Evolutionary conservation across 2,113 vertebrate species (phyloP), one percentile per base, ranked within the genome.

Genomic region (Oryzias curvinotus): DNA sequence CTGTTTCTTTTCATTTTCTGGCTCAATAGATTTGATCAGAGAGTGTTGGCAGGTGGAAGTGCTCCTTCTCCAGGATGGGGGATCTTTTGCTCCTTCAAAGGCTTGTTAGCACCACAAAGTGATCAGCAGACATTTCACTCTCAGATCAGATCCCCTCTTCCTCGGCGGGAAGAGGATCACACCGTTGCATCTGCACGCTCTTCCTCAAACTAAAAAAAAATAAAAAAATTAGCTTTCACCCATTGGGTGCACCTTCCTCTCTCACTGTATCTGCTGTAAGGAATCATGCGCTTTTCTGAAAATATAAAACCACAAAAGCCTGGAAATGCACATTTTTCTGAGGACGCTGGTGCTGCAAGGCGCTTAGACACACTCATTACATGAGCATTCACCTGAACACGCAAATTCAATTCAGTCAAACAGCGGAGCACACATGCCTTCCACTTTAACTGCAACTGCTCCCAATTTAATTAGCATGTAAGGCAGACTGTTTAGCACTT

Each of bases 361-460:
- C 8, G 14, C 69, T 61, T 65, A 68, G 62, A 74, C 71, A 57
- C 74, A 79, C 67, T 60, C 73, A 78, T 80, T 68, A 77, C 70
- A 57, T 28, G 75, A 71, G 69, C 45, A 36, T 51, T 76, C 71
- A 69, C 30, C 66, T 61, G n/a, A 68, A 43, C 78, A 12, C 83
- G 75, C 44, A 80, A 78, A 85, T 86, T 70, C 73, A 85, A 85
- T 88, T 74, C 71, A 58, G 57, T 56, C 80, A 81, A 81, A 61
- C 77, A 77, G 74, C 45, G 78, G 68, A 59, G 72, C 61, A 52
- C 85, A 73, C 70, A 46, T 55, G 78, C 76, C 67, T 68, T 72
- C 71, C 77, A 71, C 53, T 74, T 79, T 80, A 87, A 83, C 82
- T 69, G 80, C 65, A n/a, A 59, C 67, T 30, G 73, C 69, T 77